These are phyloP conservation scores for Perca flavescens DNA, from an alignment of 2,113 vertebrate species.

Conservation along the genomic window DNA sequence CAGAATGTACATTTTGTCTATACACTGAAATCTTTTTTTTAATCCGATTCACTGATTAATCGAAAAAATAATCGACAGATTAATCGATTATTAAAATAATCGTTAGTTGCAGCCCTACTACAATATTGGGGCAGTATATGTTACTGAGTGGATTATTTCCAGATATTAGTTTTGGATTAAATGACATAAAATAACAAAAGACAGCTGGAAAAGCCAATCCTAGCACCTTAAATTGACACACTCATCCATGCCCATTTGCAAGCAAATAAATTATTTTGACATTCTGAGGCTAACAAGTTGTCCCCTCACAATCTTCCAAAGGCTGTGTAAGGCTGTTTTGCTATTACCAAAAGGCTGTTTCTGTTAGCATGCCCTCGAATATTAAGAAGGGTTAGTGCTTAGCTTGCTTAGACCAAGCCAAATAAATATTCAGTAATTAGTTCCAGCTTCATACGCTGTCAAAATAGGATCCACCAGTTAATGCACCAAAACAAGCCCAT, in stretches of 20 bases:
- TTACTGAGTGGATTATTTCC: slow-evolving; percentile 41
- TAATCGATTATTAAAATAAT: no score
- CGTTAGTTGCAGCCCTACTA: no score
- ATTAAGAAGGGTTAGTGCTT: slow-evolving; percentile 71
- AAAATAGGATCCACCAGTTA: slow-evolving; percentile 74
- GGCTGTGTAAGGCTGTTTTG: slow-evolving; percentile 40
- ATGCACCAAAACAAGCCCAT: slow-evolving; percentile 77
- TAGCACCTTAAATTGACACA: slow-evolving; percentile 30
- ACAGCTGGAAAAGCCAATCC: slow-evolving; percentile 41
- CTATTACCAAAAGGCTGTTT: slow-evolving; percentile 37
- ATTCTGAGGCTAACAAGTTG: slow-evolving; percentile 37
- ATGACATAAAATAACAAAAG: slow-evolving; percentile 57
- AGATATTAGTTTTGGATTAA: slow-evolving; percentile 29
- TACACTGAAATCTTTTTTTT: no score
- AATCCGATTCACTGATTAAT: no score
- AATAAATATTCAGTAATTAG: slow-evolving; percentile 84
- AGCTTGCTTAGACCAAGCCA: slow-evolving; percentile 66
- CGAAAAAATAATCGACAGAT: no score
- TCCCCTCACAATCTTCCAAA: slow-evolving; percentile 53
- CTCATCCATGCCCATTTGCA: slow-evolving; percentile 26
- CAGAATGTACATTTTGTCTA: slow-evolving; percentile 1
- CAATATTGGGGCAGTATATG: slow-evolving; percentile 18
- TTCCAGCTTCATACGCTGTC: slow-evolving; percentile 71
- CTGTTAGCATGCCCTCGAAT: slow-evolving; percentile 61
- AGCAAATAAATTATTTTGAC: slow-evolving; percentile 57